Percentiles rank a stretch among this genome's conserved stretches.
Conservation (phyloP, 2,113 vertebrate species). For the Lophius piscatorius region DNA sequence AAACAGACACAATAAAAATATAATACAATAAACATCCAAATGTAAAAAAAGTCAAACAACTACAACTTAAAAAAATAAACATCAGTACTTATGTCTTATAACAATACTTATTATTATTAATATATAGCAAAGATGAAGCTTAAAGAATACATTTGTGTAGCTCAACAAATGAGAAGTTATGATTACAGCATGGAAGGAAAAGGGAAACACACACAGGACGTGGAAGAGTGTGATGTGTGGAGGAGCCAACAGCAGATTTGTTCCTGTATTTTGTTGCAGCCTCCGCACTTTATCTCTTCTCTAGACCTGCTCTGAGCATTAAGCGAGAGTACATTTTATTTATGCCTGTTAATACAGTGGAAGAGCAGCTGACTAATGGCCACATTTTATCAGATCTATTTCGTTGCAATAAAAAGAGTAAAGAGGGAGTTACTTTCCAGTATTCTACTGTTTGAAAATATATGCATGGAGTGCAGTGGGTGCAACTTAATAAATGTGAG, state of each 20-base stretch:
- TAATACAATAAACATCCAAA: slow-evolving; percentile 52
- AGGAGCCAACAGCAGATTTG: slow-evolving; percentile 3
- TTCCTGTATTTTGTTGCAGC: slow-evolving; percentile 18
- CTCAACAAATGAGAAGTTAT: too few relatives aligned
- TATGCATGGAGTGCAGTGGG: background rate
- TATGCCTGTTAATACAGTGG: slow-evolving; percentile 20
- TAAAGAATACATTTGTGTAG: too few relatives aligned
- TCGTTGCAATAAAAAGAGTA: slow-evolving; percentile 3
- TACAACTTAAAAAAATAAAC: slow-evolving; percentile 67
- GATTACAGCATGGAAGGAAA: slow-evolving; percentile 16
- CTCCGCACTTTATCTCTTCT: slow-evolving; percentile 17
- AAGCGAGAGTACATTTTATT: background rate
- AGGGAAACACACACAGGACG: slow-evolving; percentile 23
- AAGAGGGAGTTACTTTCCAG: background rate
- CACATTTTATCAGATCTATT: slow-evolving; percentile 17
- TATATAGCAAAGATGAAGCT: slow-evolving; percentile 25
- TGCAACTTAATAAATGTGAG: background rate
- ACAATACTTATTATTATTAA: slow-evolving; percentile 24
- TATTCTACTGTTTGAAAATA: background rate
- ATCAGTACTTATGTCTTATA: slow-evolving; percentile 38
- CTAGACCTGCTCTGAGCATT: background rate
- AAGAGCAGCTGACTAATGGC: slow-evolving; percentile 47
- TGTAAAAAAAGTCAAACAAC: slow-evolving; percentile 43
- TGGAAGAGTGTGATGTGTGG: slow-evolving; percentile 13
- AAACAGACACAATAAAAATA: slow-evolving; percentile 36